Conservation (phyloP, 2,888 invertebrate genomes). For the Hoplodrina ambigua region DNA sequence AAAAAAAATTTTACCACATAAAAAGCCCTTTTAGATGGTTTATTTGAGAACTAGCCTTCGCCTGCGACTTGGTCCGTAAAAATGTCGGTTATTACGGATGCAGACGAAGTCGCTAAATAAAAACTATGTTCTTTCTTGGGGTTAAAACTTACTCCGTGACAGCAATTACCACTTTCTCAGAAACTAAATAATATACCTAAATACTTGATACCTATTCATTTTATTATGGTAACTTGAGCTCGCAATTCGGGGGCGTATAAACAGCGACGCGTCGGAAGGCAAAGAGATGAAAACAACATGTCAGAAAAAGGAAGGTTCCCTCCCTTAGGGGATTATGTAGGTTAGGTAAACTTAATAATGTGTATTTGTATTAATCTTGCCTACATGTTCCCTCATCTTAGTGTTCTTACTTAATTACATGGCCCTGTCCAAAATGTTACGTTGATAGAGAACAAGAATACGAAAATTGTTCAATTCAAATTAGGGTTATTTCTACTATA, state of each 20-base stretch:
- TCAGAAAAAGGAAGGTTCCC: slow-evolving; percentile 7
- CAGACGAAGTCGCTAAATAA: too few species aligned
- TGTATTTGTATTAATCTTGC: slow-evolving; percentile 1
- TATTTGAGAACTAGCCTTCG: too few species aligned
- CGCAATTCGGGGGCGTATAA: neutral
- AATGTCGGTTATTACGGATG: too few species aligned
- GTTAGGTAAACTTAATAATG: slow-evolving; percentile 39
- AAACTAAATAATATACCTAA: neutral
- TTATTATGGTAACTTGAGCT: slow-evolving; percentile 33
- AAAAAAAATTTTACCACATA: too few species aligned
- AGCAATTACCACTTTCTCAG: neutral
- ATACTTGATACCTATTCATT: slow-evolving; percentile 17
- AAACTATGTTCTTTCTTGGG: too few species aligned
- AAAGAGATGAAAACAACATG: slow-evolving; percentile 34
- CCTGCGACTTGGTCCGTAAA: too few species aligned
- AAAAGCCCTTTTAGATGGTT: too few species aligned
- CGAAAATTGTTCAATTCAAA: neutral
- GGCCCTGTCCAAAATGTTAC: neutral
- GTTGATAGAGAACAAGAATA: neutral
- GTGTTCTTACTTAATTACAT: neutral
- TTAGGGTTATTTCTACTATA: neutral
- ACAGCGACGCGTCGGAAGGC: slow-evolving; percentile 16
- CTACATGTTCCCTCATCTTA: neutral
- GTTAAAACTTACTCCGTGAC: too few species aligned
- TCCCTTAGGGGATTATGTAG: slow-evolving; percentile 24